Base-by-base conservation (phyloP, 1,140 invertebrate species). In the Plectrocnemia conspersa region DNA sequence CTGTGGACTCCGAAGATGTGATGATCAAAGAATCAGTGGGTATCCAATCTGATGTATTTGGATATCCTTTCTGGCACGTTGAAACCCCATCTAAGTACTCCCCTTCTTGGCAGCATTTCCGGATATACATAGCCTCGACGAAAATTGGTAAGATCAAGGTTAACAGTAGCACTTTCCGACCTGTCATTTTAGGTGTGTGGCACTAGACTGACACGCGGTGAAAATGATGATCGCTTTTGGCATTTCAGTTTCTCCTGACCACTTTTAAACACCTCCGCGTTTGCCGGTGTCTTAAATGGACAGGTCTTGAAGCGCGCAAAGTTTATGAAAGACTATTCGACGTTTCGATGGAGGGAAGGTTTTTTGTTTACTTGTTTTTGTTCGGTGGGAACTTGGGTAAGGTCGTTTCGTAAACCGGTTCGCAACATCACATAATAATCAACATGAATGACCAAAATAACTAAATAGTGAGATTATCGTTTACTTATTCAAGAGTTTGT, bases 101-200 rank as follows among this genome's bases (percentile, higher is more conserved):
- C 16, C 42, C 49, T 15, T 19, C 15, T 11, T 52, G 25, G 15
- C 55, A 57, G 32, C 55, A 57, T 52, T 57, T 57, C 45, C 55
- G 52, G 13, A 57, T 46, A 2, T 45, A 38, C 16, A 57, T 19
- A 27, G 21, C 22, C 21, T 16, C 25, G 36, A 47, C 19, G 18
- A 54, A 46, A 19, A 47, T 25, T 36, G 25, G 29, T 15, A 57
- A 24, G 11, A 57, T 25, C 29, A 56, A 56, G 10, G 35, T 38
- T 16, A 38, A 16, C 13, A 13, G 35, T 16, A 38, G 35, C 13
- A 15, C 35, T 5, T 16, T 38, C 35, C 11, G 27, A 29, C 18
- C 10, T 16, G 11, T 38, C 35, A 16, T 5, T 7, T 16, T 16
- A 38, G 11, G 5, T 7, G 35, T 4, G 4, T 16, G 7, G 15